Base-by-base conservation (phyloP, 2,113 vertebrate genomes). In the Isurus oxyrinchus region DNA sequence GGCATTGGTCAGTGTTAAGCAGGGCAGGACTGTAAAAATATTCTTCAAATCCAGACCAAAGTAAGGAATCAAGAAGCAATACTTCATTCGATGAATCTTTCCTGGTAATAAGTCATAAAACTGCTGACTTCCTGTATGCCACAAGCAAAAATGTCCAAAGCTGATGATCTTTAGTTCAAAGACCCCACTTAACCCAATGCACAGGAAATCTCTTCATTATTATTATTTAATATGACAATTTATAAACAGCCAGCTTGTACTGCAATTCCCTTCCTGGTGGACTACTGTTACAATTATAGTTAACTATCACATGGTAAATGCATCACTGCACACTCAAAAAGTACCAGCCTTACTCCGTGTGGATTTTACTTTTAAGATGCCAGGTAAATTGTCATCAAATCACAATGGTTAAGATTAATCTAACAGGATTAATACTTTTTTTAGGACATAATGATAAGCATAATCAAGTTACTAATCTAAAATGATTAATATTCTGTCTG, bases 11-110 rank as follows among this genome's bases (percentile, higher is more conserved):
- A 35, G 31, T 0, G 19, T n/a, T 35, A 25, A 57, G 53, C 8
- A 19, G 13, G 55, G 11, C 3, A 44, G 40, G 81, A 49, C 63
- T 44, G 3, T 44, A 44, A 63, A 94, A 61, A 49, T 13, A 59
- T 49, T 44, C 63, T 95, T 66, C 93, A 95, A 95, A 95, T 95
- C 8, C 13, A 67, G 61, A 66, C n/a, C 16, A 94, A 95, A 44
- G 5, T 95, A 67, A 69, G 19, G 63, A 21, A 25, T 69, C 63
- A 67, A 8, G 63, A 53, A 69, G 21, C 61, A 67, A 31, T 25
- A 10, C 19, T 49, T 66, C n/a, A 69, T 25, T 3, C 61, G 49
- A 95, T 44, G 55, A 27, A 57, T 55, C 87, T 19, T 44, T 55
- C 53, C 87, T 31, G 53, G 27, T 57, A n/a, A 1, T 59, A 31